A percentile compares a stretch with the other conserved stretches of the same genome.
These are phyloP conservation scores for Caenorhabditis sinica DNA, from an alignment of 2,888 invertebrate genomes.

Conservation along the genomic window DNA sequence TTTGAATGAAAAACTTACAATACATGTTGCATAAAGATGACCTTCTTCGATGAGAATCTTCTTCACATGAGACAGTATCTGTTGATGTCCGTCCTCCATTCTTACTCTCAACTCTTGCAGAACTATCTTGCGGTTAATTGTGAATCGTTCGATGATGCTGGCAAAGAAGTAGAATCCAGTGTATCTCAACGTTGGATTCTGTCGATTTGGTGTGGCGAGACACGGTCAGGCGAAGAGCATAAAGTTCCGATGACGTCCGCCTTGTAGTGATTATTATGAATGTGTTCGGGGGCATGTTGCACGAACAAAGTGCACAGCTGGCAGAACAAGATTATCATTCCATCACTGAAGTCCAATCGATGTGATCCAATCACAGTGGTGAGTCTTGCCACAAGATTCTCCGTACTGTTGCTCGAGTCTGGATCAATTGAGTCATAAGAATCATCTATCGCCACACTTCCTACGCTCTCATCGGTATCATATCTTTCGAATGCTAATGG, in stretches of 20 bases:
- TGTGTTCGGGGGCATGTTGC: constrained; percentile 96
- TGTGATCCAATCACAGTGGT: constrained; percentile 85
- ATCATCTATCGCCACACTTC: constrained; percentile 43
- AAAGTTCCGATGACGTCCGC: constrained; percentile 90
- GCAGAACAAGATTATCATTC: constrained; percentile 92
- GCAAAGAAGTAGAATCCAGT: constrained; percentile 96
- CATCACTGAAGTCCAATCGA: constrained; percentile 90
- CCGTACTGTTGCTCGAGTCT: constrained; percentile 26
- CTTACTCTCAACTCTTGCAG: constrained; percentile 95
- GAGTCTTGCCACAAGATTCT: constrained; percentile 63
- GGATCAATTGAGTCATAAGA: constrained; percentile 27
- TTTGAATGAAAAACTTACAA: constrained; percentile 85
- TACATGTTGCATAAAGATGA: constrained; percentile 94
- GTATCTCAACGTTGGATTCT: constrained; percentile 92
- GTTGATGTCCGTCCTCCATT: constrained; percentile 94
- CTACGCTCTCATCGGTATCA: constrained; percentile 89
- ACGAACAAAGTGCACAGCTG: constrained; percentile 96
- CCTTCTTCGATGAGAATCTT: constrained; percentile 99
- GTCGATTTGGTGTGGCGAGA: constrained; percentile 91
- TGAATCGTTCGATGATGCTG: constrained; percentile 97
- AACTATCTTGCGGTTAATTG: constrained; percentile 97
- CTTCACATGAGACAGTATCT: constrained; percentile 91
- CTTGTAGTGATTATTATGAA: constrained; percentile 95
- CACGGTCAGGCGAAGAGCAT: constrained; percentile 99
- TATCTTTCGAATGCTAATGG: constrained; percentile 95